phyloP scores from a whole-genome alignment of 2,888 invertebrate species.

The Epistrophe grossulariae region DNA sequence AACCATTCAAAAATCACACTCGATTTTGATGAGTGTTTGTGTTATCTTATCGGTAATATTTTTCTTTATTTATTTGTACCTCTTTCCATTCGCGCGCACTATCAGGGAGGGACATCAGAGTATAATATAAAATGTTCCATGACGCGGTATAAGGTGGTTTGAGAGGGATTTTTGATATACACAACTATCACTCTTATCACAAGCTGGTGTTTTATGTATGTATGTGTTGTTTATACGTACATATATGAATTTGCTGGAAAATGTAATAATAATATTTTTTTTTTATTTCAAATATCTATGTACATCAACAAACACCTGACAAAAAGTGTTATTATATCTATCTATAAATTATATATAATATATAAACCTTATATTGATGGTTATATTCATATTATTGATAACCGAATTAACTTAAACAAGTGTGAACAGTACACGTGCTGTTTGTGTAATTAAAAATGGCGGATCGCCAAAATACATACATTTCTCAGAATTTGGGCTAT shows the following conservation, averaged over 20 bases:
- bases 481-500: not conserved
- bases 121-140: conserved; percentile 33
- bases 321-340: not conserved
- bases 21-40: conserved; percentile 42
- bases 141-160: conserved; percentile 8
- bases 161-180: conserved; percentile 11
- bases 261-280: not conserved
- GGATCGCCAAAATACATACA: conserved; percentile 10
- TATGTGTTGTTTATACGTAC: too few relatives aligned
- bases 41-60: conserved; percentile 57
- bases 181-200: conserved; percentile 27
- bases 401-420: not conserved
- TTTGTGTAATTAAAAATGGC: conserved; percentile 12
- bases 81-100: conserved; percentile 23
- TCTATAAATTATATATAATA: not conserved
- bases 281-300: conserved; percentile 7
- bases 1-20: conserved; percentile 22
- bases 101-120: conserved; percentile 51
- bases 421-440: not conserved
- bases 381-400: not conserved
- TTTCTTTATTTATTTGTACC: conserved; percentile 30
- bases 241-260: not conserved
- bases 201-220: not conserved
- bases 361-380: not conserved
- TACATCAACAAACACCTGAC: conserved; percentile 29